A percentile compares a stretch with the other conserved stretches of the same genome.
Conservation (phyloP, 2,797 vertebrate species). For the Carapus acus region DNA sequence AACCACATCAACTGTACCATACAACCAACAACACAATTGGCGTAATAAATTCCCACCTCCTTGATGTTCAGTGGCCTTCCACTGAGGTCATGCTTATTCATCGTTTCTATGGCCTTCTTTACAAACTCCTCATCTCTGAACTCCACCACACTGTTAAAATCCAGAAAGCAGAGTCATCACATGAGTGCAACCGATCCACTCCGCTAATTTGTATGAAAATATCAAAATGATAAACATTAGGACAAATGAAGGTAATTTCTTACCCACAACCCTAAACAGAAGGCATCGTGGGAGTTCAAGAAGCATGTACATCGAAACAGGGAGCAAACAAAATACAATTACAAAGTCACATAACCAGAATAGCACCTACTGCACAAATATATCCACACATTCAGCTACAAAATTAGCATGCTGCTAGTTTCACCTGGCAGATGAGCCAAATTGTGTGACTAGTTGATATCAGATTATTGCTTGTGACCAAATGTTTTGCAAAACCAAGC, state of each 20-base stretch:
- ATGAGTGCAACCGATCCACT: no score
- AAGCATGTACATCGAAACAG: slow-evolving; percentile 27
- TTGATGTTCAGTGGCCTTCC: slow-evolving; percentile 97
- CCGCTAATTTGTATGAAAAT: no score
- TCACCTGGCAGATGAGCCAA: slow-evolving; percentile 19
- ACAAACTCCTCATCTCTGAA: slow-evolving; percentile 99
- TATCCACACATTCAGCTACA: no score
- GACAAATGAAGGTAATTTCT: slow-evolving; percentile 24
- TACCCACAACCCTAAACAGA: slow-evolving; percentile 69
- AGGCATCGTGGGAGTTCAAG: slow-evolving; percentile 38
- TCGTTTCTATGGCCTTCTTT: slow-evolving; percentile 90
- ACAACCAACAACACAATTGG: no score
- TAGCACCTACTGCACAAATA: no score
- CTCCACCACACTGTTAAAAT: slow-evolving; percentile 86
- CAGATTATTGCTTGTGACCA: slow-evolving; percentile 22
- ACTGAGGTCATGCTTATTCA: slow-evolving; percentile 95
- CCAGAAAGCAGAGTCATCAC: slow-evolving; percentile 27
- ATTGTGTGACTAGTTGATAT: slow-evolving; percentile 26
- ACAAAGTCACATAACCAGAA: slow-evolving; percentile 34
- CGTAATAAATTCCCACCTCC: slow-evolving; percentile 90
- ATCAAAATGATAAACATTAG: not conserved
- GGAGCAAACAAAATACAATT: slow-evolving; percentile 59
- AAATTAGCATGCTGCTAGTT: slow-evolving; percentile 34
- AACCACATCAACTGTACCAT: no score
- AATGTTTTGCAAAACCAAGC: slow-evolving; percentile 19